These are phyloP conservation scores for Noctua fimbriata DNA, from an alignment of 2,888 invertebrate species.

Conservation along the genomic window DNA sequence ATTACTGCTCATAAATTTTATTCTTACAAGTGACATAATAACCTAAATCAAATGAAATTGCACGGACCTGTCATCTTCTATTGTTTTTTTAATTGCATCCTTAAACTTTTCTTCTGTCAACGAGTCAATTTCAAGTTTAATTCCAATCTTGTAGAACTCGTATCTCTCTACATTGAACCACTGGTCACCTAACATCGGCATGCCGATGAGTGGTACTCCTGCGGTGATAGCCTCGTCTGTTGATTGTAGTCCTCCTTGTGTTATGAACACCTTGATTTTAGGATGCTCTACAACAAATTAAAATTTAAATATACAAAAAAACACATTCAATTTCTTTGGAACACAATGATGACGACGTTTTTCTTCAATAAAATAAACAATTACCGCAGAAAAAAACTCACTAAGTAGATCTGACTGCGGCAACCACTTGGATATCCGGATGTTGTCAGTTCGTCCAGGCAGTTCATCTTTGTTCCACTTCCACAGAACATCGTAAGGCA, in stretches of 20 bases:
- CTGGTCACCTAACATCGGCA: constrained; percentile 83
- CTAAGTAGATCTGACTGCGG: constrained; percentile 77
- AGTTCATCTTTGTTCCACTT: constrained; percentile 78
- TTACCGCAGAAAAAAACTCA: constrained; percentile 9
- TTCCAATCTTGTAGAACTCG: constrained; percentile 72
- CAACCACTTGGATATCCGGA: constrained; percentile 78
- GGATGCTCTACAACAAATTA: constrained; percentile 76
- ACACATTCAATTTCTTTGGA: not conserved
- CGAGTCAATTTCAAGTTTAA: constrained; percentile 72
- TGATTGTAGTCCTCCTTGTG: constrained; percentile 84
- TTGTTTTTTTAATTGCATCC: constrained; percentile 66
- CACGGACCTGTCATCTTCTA: constrained; percentile 68
- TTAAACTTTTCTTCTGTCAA: constrained; percentile 70
- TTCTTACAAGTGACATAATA: not conserved
- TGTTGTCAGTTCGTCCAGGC: constrained; percentile 72
- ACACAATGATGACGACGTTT: not conserved
- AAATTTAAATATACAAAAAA: not conserved
- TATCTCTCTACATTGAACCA: constrained; percentile 79
- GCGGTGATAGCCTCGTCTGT: constrained; percentile 82
- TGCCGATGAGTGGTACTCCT: constrained; percentile 80
- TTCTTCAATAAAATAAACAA: too few relatives aligned
- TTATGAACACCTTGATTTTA: constrained; percentile 82
- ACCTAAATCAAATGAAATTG: not conserved
- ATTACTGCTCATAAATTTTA: not conserved
- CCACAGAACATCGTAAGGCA: constrained; percentile 79